Base-by-base conservation (phyloP, 2,888 invertebrate genomes). In the Synergus laeviventris region DNA sequence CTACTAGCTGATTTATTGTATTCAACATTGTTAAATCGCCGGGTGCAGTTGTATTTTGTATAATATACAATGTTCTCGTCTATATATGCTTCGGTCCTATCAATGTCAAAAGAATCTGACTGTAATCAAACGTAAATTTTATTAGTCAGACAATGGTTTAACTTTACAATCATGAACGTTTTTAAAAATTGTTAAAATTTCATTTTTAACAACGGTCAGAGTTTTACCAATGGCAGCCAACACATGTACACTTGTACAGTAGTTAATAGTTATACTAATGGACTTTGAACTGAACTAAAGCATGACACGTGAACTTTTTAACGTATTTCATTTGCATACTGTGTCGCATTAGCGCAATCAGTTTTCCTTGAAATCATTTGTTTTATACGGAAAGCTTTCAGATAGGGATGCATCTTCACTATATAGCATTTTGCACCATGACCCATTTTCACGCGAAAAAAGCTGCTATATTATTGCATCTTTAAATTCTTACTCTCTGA, bases 1-100 rank as follows among this genome's bases (percentile, higher is more conserved):
- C 56, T 78, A 79, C 79, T 74, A 80, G 79, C 42, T 64, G 70
- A 76, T 78, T 75, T 62, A 64, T 60, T 60, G 60, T 54, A 45
- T 14, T 77, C 77, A 74, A 77, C 21, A 56, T 56, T 56, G 21
- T 56, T 56, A 12, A 18, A 56, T 56, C 12, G 21, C 9, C n/a
- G n/a, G 8, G 49, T 49, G 9, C 2, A 16, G n/a, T 49, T 49
- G 39, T 39, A 49, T 45, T 4, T 2, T 4, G 31, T 5, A 4
- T 31, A 31, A 7, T 1, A 5, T 49, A 49, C 49, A n/a, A 49
- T 49, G 1, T 49, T 49, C 0, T 9, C n/a, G n/a, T n/a, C n/a
- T n/a, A n/a, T n/a, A n/a, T n/a, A 49, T n/a, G n/a, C n/a, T 49
- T n/a, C n/a, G 49, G 8, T 45, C n/a, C 16, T 45, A n/a, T 45